Evolutionary conservation across 2,888 invertebrate genomes (phyloP).

Genomic region (Polylopha cassiicola): DNA sequence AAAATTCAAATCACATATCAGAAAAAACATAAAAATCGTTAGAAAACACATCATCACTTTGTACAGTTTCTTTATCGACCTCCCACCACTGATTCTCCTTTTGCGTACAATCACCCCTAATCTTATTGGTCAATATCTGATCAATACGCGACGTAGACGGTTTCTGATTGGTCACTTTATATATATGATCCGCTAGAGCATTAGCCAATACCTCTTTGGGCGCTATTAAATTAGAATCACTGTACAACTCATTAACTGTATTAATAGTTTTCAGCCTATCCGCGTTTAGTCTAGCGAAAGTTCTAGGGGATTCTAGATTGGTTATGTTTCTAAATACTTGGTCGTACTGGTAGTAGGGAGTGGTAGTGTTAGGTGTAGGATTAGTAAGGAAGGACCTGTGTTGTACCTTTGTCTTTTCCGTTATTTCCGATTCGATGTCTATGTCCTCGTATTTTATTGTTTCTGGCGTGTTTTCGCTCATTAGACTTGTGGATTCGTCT

Average conservation of each 20-base stretch:
- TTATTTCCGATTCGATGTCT: conserved; percentile 60
- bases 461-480: conserved; percentile 64
- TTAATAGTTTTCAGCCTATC: conserved; percentile 62
- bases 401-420: conserved; percentile 73
- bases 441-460: conserved; percentile 52
- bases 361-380: conserved; percentile 52
- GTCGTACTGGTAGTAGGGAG: conserved; percentile 37
- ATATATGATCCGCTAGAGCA: conserved; percentile 68
- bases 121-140: conserved; percentile 69
- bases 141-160: conserved; percentile 67
- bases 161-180: conserved; percentile 74
- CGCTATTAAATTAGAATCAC: conserved; percentile 54
- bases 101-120: conserved; percentile 42
- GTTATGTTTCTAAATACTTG: conserved; percentile 56
- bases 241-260: conserved; percentile 51
- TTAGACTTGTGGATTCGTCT: conserved; percentile 78
- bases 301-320: conserved; percentile 58
- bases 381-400: conserved; percentile 73
- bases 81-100: conserved; percentile 68
- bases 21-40: conserved; percentile 60
- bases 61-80: conserved; percentile 50
- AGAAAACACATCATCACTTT: conserved; percentile 47
- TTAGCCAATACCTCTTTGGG: conserved; percentile 68
- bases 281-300: conserved; percentile 65
- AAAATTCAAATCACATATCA: conserved; percentile 32